These are phyloP conservation scores for Nicator chloris DNA, from an alignment of 2,113 vertebrate species.

Conservation along the genomic window DNA sequence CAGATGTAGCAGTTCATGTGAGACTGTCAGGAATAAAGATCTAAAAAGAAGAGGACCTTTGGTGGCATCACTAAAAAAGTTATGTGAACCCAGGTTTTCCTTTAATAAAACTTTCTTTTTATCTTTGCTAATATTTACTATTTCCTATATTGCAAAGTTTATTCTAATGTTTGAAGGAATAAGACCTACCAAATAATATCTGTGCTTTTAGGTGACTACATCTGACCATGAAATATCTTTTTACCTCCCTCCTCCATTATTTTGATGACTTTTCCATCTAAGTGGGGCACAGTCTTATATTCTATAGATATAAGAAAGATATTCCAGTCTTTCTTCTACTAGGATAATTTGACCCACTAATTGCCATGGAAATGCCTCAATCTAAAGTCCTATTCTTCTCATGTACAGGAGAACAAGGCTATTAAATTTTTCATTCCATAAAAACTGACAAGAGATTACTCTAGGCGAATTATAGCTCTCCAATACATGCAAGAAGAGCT, in stretches of 20 bases:
- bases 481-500: background rate
- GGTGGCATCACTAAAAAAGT: accelerated
- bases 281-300: background rate
- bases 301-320: background rate
- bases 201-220: background rate
- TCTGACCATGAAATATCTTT: background rate
- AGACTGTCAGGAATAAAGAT: background rate
- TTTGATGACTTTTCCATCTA: background rate
- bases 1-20: background rate
- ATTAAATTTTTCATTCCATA: background rate
- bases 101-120: background rate
- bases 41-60: background rate
- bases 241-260: background rate
- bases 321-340: background rate
- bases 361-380: background rate
- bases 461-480: background rate
- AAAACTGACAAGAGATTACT: background rate
- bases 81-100: background rate
- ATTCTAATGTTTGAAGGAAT: background rate
- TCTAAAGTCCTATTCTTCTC: background rate
- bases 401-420: background rate
- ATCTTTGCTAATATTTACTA: background rate
- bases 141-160: background rate
- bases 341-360: background rate
- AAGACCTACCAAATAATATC: background rate